Base-by-base conservation (phyloP, 92 coral and sea anemone species). In the Galaxea fascicularis region DNA sequence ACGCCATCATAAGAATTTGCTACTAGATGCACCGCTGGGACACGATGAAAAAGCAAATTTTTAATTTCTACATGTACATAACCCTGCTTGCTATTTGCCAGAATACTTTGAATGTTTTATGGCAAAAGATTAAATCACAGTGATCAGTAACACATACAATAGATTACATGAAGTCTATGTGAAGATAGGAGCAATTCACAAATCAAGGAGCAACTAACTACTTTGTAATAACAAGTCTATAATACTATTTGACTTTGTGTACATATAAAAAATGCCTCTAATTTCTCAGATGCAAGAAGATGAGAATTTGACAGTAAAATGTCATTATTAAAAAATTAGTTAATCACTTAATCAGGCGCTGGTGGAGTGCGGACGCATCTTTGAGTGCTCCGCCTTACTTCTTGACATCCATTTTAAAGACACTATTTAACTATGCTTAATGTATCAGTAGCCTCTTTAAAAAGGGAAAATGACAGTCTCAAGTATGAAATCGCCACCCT, bases 1-100 rank as follows among this genome's bases (percentile, higher is more conserved):
- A 60, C 25, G 81, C 45, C 93, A 89, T 75, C 84, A 89, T 69
- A 75, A 75, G 53, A 89, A 89, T 85, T 73, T 89, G 24, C 80
- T 85, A 20, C 74, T 77, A 49, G 76, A 89, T 89, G 93, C 85
- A 46, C 93, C 93, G 62, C 71, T 66, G 41, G 72, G 22, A 66
- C 72, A 66, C 10, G 72, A 66, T 66, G 72, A 66, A 28, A 47
- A 66, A 29, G 49, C 27, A 59, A 28, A 59, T n/a, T n/a, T n/a
- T 18, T 59, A 59, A 59, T 10, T 10, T 59, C 8, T n/a, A n/a
- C 26, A n/a, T 59, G 29, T 59, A 59, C 15, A 53, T 53, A 53
- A 53, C 59, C 59, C 59, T 1, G 18, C 59, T 53, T 53, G 59
- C 59, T 0, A 0, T 0, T 53, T 53, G 59, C 59, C 59, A 16